Percentiles rank a stretch among this genome's conserved stretches.
phyloP scores from a whole-genome alignment of 2,888 invertebrate species.

The Sarcophaga carnaria region DNA sequence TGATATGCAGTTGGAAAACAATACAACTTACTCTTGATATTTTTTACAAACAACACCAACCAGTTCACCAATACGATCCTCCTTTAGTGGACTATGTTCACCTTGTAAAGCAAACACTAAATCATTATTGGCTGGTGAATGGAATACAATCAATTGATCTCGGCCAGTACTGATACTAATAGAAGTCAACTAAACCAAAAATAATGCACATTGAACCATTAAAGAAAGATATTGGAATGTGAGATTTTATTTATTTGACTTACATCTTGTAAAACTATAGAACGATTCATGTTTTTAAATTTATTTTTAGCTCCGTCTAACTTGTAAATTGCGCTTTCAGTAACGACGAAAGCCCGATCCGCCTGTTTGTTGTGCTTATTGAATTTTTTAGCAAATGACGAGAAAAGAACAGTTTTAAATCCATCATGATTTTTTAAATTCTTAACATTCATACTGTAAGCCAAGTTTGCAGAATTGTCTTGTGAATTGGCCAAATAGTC shows the following conservation, averaged over 20 bases:
- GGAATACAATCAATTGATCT: conserved; percentile 94
- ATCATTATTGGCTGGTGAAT: conserved; percentile 94
- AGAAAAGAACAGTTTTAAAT: conserved; percentile 84
- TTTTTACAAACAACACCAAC: conserved; percentile 90
- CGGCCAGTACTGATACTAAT: conserved; percentile 92
- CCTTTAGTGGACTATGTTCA: conserved; percentile 80
- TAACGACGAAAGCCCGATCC: conserved; percentile 93
- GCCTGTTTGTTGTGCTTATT: conserved; percentile 88
- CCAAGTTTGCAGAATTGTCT: conserved; percentile 87
- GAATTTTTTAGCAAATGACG: conserved; percentile 80
- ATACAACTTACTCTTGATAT: conserved; percentile 87
- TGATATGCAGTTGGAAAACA: neutral
- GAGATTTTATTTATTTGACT: conserved; percentile 57
- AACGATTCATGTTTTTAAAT: conserved; percentile 93
- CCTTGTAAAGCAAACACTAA: conserved; percentile 89
- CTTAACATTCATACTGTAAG: conserved; percentile 86
- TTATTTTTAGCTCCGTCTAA: conserved; percentile 89
- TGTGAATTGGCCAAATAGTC: conserved; percentile 88
- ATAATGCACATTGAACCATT: neutral
- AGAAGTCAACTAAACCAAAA: conserved; percentile 87
- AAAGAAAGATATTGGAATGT: neutral
- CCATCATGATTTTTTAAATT: conserved; percentile 87
- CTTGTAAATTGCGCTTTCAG: conserved; percentile 93
- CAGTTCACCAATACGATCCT: conserved; percentile 93
- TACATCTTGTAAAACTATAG: conserved; percentile 90